Conservation (phyloP, 2,888 invertebrate species). For the Dynastes maya region DNA sequence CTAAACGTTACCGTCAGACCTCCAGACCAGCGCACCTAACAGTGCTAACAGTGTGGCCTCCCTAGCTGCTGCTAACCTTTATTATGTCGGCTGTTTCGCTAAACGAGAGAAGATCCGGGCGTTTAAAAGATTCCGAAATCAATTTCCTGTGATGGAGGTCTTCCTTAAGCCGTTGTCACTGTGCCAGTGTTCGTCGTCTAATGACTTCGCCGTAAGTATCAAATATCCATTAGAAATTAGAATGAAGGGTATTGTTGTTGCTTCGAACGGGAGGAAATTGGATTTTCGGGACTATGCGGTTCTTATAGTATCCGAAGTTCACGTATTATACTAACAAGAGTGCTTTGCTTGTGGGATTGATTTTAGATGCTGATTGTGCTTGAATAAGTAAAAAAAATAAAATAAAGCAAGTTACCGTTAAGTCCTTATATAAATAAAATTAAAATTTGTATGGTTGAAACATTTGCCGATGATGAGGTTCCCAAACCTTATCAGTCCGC, state of each 20-base stretch:
- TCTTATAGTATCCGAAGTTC: conserved; percentile 16
- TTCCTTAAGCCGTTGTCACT: conserved; percentile 36
- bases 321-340: conserved; percentile 13
- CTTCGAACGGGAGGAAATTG: conserved; percentile 34
- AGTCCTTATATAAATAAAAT: no score
- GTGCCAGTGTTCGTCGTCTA: conserved; percentile 4
- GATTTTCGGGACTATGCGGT: conserved; percentile 28
- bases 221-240: conserved; percentile 42
- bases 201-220: conserved; percentile 30
- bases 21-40: not conserved
- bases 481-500: no score
- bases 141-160: conserved; percentile 42
- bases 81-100: conserved; percentile 7
- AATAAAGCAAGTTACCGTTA: no score
- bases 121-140: conserved; percentile 42
- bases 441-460: no score
- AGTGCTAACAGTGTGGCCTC: not conserved
- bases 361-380: not conserved
- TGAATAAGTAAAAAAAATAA: not conserved
- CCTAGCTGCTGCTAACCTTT: conserved; percentile 22
- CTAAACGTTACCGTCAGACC: not conserved
- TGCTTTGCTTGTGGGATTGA: conserved; percentile 6
- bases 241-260: conserved; percentile 36
- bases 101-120: not conserved
- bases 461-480: no score